phyloP scores from a whole-genome alignment of 2,888 invertebrate species.

The Trichopoda pennipes region DNA sequence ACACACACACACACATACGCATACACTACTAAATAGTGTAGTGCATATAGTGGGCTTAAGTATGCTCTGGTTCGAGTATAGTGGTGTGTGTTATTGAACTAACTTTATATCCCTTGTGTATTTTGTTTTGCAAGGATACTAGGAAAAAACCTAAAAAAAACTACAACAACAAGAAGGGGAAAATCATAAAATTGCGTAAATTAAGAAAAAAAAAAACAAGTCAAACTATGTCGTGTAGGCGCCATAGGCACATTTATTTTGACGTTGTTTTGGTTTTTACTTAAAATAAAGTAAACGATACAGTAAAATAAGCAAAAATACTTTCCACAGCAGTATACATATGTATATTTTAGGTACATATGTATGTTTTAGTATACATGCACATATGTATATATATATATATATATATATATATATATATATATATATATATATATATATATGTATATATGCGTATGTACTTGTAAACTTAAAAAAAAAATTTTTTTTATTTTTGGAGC shows the following conservation, averaged over 20 bases:
- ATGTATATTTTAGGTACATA: too few relatives aligned
- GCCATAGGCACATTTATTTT: slow-evolving; percentile 72
- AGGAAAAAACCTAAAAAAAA: slow-evolving; percentile 23
- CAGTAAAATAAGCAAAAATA: slow-evolving; percentile 18
- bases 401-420: too few relatives aligned
- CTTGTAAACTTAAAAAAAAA: too few relatives aligned
- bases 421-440: not conserved
- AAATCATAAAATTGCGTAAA: slow-evolving; percentile 70
- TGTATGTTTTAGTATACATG: not conserved
- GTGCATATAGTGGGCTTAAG: slow-evolving; percentile 54
- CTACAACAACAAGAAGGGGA: slow-evolving; percentile 27
- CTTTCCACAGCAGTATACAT: not conserved
- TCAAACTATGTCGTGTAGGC: slow-evolving; percentile 76
- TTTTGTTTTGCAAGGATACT: slow-evolving; percentile 7
- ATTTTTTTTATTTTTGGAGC: too few relatives aligned
- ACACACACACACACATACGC: not conserved
- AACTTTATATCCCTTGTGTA: slow-evolving; percentile 10
- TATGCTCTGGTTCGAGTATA: not conserved
- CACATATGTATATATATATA: too few relatives aligned
- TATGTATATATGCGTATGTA: not conserved
- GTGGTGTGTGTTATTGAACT: not conserved
- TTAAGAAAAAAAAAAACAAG: slow-evolving; percentile 70
- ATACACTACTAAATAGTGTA: slow-evolving; percentile 21
- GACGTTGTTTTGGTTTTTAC: slow-evolving; percentile 35
- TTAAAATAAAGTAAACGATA: slow-evolving; percentile 7